A percentile compares a stretch with the other conserved stretches of the same genome.
These are phyloP conservation scores for Pediacus dermestoides DNA, from an alignment of 2,888 invertebrate genomes.

Conservation along the genomic window DNA sequence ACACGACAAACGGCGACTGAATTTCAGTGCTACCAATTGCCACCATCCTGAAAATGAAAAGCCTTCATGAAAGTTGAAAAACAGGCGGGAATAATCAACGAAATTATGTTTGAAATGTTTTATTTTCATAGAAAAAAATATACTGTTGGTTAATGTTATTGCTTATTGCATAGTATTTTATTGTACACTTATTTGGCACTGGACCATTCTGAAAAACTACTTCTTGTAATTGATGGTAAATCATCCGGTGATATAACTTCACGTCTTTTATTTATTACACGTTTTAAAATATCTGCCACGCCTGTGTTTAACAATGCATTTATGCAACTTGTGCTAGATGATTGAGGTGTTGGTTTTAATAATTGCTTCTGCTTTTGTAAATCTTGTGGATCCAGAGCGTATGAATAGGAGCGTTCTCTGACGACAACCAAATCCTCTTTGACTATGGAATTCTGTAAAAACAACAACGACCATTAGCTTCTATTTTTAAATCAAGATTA, in stretches of 20 bases:
- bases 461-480: slow-evolving; percentile 5
- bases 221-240: slow-evolving; percentile 32
- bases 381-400: slow-evolving; percentile 38
- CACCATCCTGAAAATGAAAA: too few species aligned
- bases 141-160: too few species aligned
- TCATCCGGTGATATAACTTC: slow-evolving; percentile 42
- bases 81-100: too few species aligned
- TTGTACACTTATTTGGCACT: slow-evolving; percentile 11
- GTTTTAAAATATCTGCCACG: slow-evolving; percentile 47
- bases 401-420: slow-evolving; percentile 42
- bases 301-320: slow-evolving; percentile 46
- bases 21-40: too few species aligned
- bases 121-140: too few species aligned
- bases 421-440: slow-evolving; percentile 34
- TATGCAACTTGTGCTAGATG: slow-evolving; percentile 47
- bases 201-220: slow-evolving; percentile 47
- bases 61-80: too few species aligned
- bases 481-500: not conserved
- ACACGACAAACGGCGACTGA: too few species aligned
- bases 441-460: slow-evolving; percentile 38
- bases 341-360: slow-evolving; percentile 35
- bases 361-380: slow-evolving; percentile 40
- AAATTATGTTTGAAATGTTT: too few species aligned
- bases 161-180: slow-evolving; percentile 6
- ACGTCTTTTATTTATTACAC: slow-evolving; percentile 45